Evolutionary conservation across 2,113 vertebrate genomes (phyloP), one percentile per base, ranked within the genome.

Genomic region (Bubo scandiacus): DNA sequence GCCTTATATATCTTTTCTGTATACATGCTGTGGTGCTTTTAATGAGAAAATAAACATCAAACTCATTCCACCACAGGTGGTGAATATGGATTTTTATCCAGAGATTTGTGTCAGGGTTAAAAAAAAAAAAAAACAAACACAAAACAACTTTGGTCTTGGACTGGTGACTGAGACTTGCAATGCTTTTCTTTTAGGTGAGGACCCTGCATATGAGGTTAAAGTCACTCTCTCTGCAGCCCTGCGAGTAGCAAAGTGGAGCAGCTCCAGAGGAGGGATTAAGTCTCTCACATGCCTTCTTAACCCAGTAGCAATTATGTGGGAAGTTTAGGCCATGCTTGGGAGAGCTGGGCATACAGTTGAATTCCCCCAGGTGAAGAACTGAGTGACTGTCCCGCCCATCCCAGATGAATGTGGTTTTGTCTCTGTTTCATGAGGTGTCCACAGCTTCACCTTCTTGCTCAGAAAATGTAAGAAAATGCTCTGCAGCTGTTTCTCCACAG

Each of bases 251-350:
- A 68, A 72, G 57, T 7, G 0, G 40, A 71, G 38, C 38, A 66
- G 38, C 68, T 89, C 32, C 40, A 2, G 5, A 55, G 81, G 36
- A 85, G 43, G 36, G 8, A 22, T 72, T 20, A 47, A 75, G 58
- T 67, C 54, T 26, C 36, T 47, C 5, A 1, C 40, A 29, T 52
- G 49, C 85, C 49, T 42, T 67, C n/a, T 54, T 42, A 92, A 40
- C 52, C 49, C 66, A 61, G 40, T 42, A 51, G 93, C 45, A 96
- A 58, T 95, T 94, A 70, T 32, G 77, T 92, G 90, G 77, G 59
- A 52, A 43, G 52, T 57, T 68, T 5, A 77, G 49, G 74, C 66
- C 57, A 17, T 1, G 1, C 59, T 95, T 85, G 1, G 5, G 40
- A 80, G 87, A 65, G 40, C 43, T 82, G n/a, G 49, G 52, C 26